A percentile compares a stretch with the other conserved stretches of the same genome.
phyloP scores from a whole-genome alignment of 2,113 vertebrate species.

The Hemichromis elongatus region DNA sequence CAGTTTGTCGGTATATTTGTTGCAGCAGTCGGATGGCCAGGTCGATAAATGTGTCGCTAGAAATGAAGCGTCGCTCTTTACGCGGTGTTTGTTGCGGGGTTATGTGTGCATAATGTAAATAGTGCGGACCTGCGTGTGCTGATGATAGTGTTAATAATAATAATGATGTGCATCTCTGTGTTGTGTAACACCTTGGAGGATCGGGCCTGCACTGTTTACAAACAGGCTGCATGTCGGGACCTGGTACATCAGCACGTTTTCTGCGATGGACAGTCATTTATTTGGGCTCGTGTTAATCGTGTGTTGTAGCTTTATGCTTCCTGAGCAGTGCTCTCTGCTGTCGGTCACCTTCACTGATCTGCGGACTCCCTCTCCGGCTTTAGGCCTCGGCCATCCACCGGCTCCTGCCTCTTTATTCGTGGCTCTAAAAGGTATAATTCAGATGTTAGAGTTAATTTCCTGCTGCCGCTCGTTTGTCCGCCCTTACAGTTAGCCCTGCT shows the following conservation, averaged over 20 bases:
- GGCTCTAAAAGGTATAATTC: background rate
- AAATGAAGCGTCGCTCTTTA: background rate
- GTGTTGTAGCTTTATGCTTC: background rate
- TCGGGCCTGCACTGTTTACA: conserved; percentile 48
- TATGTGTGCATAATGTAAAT: background rate
- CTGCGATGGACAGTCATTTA: background rate
- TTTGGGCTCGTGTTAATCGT: background rate
- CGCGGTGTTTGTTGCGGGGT: background rate
- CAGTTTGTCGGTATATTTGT: background rate
- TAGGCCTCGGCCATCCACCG: conserved; percentile 16
- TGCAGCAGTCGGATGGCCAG: background rate
- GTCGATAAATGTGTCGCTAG: background rate
- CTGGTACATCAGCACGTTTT: background rate
- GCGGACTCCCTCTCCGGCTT: background rate
- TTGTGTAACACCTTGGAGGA: background rate
- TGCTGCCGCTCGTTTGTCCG: background rate
- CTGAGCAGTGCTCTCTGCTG: background rate
- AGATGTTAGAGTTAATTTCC: background rate
- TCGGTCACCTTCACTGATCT: conserved; percentile 64
- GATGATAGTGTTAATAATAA: background rate
- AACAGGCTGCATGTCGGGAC: background rate
- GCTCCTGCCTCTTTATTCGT: background rate
- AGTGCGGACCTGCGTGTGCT: background rate
- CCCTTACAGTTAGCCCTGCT: background rate
- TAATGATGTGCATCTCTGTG: background rate